Percentiles rank a stretch among this genome's conserved stretches.
These are phyloP conservation scores for Gavia stellata DNA, from an alignment of 2,113 vertebrate species.

Conservation along the genomic window DNA sequence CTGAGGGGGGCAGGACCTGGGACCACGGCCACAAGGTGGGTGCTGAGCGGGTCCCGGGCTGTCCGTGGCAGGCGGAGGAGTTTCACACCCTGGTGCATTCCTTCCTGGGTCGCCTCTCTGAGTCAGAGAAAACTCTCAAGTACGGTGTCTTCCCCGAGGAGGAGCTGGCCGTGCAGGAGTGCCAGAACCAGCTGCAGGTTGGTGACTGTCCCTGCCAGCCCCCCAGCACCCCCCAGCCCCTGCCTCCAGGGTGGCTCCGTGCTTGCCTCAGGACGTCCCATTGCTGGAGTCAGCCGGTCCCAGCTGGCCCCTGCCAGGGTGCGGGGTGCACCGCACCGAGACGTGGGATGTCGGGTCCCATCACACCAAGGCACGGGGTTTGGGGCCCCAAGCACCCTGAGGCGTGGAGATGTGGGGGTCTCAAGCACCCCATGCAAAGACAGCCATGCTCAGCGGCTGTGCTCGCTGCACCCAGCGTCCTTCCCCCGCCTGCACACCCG, in stretches of 20 bases:
- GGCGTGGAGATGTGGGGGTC: neutral
- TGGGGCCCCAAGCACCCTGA: neutral
- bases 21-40: fast-evolving
- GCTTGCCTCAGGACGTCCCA: fast-evolving
- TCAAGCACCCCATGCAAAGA: neutral
- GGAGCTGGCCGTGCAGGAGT: slow-evolving; percentile 66
- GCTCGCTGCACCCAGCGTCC: neutral
- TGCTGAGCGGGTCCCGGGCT: neutral
- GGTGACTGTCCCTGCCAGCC: neutral
- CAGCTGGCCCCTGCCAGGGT: neutral
- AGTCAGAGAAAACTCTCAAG: slow-evolving; percentile 78
- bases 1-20: fast-evolving
- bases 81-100: slow-evolving; percentile 79
- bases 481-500: fast-evolving
- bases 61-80: slow-evolving; percentile 72
- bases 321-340: neutral
- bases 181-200: slow-evolving; percentile 79
- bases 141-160: slow-evolving; percentile 76
- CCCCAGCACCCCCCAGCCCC: neutral
- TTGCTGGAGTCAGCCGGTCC: too few relatives aligned
- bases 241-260: neutral
- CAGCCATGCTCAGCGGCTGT: fast-evolving
- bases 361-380: fast-evolving
- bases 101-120: slow-evolving; percentile 78
- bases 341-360: fast-evolving